phyloP scores from a whole-genome alignment of 2,888 invertebrate genomes.

The Globia sparganii region DNA sequence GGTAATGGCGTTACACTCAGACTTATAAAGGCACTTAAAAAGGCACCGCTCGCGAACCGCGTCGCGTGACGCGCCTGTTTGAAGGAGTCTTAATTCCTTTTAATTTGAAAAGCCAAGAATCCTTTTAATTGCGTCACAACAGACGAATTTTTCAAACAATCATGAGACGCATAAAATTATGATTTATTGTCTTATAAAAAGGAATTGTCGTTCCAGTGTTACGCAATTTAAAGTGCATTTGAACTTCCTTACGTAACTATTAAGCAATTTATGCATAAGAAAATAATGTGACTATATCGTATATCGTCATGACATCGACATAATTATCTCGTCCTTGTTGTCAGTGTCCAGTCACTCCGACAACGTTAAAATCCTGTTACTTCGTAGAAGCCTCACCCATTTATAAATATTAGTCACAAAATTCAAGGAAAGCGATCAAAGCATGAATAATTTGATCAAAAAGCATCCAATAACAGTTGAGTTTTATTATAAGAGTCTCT shows the following conservation, averaged over 20 bases:
- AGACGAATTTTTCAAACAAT: background rate
- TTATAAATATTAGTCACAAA: conserved; percentile 44
- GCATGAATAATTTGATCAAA: conserved; percentile 43
- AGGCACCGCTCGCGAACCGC: too few species aligned
- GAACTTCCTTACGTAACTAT: background rate
- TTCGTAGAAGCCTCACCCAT: conserved; percentile 42
- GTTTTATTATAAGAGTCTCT: conserved; percentile 40
- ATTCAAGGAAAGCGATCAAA: conserved; percentile 40
- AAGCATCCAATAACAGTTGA: conserved; percentile 30
- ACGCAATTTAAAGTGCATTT: background rate
- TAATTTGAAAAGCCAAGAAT: background rate
- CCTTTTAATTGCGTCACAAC: background rate
- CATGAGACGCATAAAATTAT: background rate
- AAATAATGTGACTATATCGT: background rate
- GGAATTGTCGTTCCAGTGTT: background rate
- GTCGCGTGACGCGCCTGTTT: too few species aligned
- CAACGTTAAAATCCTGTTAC: conserved; percentile 50
- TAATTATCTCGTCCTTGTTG: conserved; percentile 10
- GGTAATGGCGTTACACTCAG: background rate
- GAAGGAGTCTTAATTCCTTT: too few species aligned
- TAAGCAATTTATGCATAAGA: background rate
- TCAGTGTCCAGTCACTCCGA: conserved; percentile 14
- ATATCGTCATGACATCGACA: background rate
- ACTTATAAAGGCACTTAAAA: too few species aligned
- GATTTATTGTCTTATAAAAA: background rate